These are phyloP conservation scores for Isaurus tuberculatus DNA, from an alignment of 92 coral and sea anemone species.

Conservation along the genomic window DNA sequence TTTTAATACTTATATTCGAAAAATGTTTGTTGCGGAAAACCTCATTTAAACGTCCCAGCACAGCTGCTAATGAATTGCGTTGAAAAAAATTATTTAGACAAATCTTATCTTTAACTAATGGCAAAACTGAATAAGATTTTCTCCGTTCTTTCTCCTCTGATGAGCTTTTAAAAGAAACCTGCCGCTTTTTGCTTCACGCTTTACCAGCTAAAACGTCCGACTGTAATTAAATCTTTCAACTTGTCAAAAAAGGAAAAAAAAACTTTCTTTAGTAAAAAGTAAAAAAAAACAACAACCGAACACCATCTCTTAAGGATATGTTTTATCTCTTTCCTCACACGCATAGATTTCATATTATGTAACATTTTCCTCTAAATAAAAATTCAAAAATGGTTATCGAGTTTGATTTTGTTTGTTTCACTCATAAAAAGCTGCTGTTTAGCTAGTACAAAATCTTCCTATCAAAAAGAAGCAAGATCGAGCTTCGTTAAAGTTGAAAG, in stretches of 20 bases:
- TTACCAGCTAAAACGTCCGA: not conserved
- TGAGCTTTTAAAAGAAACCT: not conserved
- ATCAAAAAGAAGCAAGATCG: too few relatives aligned
- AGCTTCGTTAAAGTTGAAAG: too few relatives aligned
- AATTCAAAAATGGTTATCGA: too few relatives aligned
- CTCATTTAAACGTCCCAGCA: not conserved
- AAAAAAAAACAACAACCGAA: not conserved
- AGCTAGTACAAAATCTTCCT: too few relatives aligned
- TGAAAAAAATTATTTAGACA: not conserved
- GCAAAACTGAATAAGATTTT: not conserved
- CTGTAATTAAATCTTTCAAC: too few relatives aligned
- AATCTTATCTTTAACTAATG: not conserved
- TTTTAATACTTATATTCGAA: not conserved
- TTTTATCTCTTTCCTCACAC: not conserved
- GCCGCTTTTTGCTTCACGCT: too few relatives aligned
- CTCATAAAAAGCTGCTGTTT: not conserved
- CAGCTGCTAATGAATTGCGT: not conserved
- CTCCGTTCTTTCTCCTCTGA: not conserved
- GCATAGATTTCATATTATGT: not conserved
- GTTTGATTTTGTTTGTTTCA: too few relatives aligned
- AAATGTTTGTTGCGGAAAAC: not conserved
- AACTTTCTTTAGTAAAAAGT: too few relatives aligned
- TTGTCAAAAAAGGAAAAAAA: too few relatives aligned
- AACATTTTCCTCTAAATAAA: not conserved
- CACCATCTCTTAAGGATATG: not conserved